phyloP scores from a whole-genome alignment of 1,140 invertebrate genomes.

The Stratiolaelaps scimitus region DNA sequence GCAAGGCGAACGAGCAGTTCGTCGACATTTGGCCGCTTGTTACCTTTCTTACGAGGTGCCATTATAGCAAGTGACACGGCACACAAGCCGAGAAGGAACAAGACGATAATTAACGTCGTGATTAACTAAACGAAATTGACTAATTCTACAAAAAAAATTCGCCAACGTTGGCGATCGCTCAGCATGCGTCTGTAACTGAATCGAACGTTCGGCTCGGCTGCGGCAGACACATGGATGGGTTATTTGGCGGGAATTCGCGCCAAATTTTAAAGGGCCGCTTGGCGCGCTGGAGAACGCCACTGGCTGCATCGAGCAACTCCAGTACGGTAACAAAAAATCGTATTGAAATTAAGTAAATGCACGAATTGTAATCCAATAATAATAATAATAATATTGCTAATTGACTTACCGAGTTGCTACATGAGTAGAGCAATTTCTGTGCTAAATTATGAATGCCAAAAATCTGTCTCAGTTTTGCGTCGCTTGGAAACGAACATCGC shows the following conservation, averaged over 20 bases:
- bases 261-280: conserved; percentile 16
- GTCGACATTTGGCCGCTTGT: background rate
- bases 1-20: background rate
- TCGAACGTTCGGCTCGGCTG: background rate
- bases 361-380: too few species aligned
- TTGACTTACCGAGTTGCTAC: too few species aligned
- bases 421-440: too few species aligned
- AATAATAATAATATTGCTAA: too few species aligned
- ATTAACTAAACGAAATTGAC: background rate
- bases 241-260: conserved; percentile 26
- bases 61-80: background rate
- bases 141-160: background rate
- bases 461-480: too few species aligned
- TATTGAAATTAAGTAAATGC: too few species aligned
- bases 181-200: background rate
- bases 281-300: too few species aligned
- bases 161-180: background rate
- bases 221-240: background rate
- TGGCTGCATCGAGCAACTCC: too few species aligned
- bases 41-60: background rate
- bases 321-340: too few species aligned
- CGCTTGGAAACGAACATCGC: too few species aligned
- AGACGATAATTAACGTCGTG: background rate
- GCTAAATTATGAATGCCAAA: too few species aligned
- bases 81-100: background rate